A percentile compares a stretch with the other conserved stretches of the same genome.
Conservation (phyloP, 2,888 invertebrate genomes). For the Copidosoma aretas region DNA sequence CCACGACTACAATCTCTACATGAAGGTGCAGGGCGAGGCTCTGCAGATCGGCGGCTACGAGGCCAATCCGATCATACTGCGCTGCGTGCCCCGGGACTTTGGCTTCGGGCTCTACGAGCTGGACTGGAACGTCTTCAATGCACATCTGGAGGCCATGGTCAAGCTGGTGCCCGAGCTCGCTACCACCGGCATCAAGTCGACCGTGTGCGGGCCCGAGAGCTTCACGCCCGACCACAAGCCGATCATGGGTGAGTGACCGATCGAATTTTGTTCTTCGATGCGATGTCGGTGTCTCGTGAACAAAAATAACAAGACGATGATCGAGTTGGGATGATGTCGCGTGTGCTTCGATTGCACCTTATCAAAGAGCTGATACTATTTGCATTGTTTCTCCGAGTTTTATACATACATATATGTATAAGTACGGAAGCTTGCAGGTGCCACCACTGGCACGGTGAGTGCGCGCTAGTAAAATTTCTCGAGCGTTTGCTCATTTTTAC, state of each 20-base stretch:
- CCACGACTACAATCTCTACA: conserved; percentile 83
- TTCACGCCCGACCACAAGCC: conserved; percentile 94
- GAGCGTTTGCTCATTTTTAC: no score
- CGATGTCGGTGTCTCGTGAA: no score
- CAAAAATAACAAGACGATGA: no score
- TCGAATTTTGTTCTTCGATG: background rate
- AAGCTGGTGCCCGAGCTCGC: conserved; percentile 78
- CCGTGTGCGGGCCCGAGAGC: conserved; percentile 89
- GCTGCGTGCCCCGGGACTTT: conserved; percentile 78
- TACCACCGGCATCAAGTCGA: conserved; percentile 80
- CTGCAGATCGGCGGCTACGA: conserved; percentile 90
- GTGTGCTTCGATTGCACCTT: no score
- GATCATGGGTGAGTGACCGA: conserved; percentile 69
- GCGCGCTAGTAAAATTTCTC: no score
- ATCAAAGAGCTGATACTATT: no score
- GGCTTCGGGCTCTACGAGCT: conserved; percentile 85
- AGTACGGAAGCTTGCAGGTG: no score
- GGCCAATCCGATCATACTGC: conserved; percentile 80
- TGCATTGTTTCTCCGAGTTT: no score
- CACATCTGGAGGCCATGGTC: conserved; percentile 76
- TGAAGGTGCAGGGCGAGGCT: conserved; percentile 83
- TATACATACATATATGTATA: no score
- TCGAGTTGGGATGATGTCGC: no score
- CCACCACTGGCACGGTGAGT: no score
- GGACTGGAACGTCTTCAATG: conserved; percentile 84